Evolutionary conservation across 2,797 vertebrate genomes (phyloP), one percentile per base, ranked within the genome.

Genomic region (Serranus cabrilla): DNA sequence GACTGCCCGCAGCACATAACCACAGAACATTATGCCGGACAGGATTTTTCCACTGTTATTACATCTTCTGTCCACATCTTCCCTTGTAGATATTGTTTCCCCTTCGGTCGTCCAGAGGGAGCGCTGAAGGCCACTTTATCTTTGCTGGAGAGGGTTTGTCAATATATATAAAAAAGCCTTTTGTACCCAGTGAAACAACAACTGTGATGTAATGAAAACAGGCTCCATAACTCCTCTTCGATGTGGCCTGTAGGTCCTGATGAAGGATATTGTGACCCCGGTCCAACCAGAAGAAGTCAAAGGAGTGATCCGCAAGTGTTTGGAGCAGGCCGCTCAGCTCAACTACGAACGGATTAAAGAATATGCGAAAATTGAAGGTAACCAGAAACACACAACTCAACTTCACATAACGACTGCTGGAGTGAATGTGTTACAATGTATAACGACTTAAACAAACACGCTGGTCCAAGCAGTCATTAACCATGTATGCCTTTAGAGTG

Each of bases 321-420:
- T 99, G 94, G 98, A 99, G 92, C 97, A 99, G 94, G 98, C 98
- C 37, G 98, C 98, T 85, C 95, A 99, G 90, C 96, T 98, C 89
- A 99, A 99, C 95, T 99, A 99, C 93, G 95, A 97, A 73, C 96
- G 97, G 85, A 97, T 99, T 82, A 97, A 96, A 89, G 98, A 99
- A 64, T 99, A 99, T 88, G 98, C 98, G 91, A 97, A 96, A 96
- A 97, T 99, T 51, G 98, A 99, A 99, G 98, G 98, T 99, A 98
- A 98, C 55, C 76, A 75, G 40, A 72, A 55, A 60, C 42, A 80
- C 51, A 60, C 34, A 40, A 50, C 49, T 39, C 18, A 42, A 16
- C 37, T 17, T 50, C 64, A 64, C 31, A 49, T 10, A 69, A 61
- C 42, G 54, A 42, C 23, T 60, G 42, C 18, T 20, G 45, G 45